These are phyloP conservation scores for Drosophila atripex DNA, from an alignment of 2,888 invertebrate genomes.

Conservation along the genomic window DNA sequence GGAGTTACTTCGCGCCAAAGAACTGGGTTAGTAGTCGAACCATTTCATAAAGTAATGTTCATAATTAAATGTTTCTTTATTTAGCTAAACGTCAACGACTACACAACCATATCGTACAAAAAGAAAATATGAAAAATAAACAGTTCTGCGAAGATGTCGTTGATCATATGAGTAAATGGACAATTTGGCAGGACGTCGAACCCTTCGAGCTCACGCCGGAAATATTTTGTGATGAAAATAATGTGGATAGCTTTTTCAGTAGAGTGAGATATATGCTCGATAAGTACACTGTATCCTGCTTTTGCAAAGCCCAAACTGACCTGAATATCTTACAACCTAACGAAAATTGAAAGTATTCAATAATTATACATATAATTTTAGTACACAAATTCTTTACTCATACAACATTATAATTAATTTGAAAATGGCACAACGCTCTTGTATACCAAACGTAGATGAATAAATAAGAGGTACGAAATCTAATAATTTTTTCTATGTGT, in stretches of 20 bases:
- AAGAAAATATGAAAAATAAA: background rate
- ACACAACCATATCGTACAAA: background rate
- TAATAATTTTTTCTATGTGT: background rate
- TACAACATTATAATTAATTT: background rate
- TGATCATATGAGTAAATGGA: slow-evolving; percentile 76
- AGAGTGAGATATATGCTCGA: slow-evolving; percentile 7
- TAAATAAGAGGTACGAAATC: slow-evolving; percentile 12
- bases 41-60: background rate
- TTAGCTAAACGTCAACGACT: slow-evolving; percentile 29
- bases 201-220: slow-evolving; percentile 37
- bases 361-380: background rate
- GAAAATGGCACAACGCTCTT: background rate
- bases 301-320: slow-evolving; percentile 12
- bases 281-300: slow-evolving; percentile 8
- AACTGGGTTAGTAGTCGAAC: slow-evolving; percentile 34
- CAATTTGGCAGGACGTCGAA: slow-evolving; percentile 54
- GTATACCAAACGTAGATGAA: background rate
- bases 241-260: slow-evolving; percentile 52
- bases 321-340: background rate
- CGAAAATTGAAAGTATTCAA: no score
- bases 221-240: slow-evolving; percentile 56
- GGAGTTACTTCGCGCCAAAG: background rate
- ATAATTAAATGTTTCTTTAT: background rate
- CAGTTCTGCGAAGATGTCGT: slow-evolving; percentile 71
- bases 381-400: background rate